phyloP scores from a whole-genome alignment of 2,797 vertebrate species.

The Poeciliopsis gracilis region DNA sequence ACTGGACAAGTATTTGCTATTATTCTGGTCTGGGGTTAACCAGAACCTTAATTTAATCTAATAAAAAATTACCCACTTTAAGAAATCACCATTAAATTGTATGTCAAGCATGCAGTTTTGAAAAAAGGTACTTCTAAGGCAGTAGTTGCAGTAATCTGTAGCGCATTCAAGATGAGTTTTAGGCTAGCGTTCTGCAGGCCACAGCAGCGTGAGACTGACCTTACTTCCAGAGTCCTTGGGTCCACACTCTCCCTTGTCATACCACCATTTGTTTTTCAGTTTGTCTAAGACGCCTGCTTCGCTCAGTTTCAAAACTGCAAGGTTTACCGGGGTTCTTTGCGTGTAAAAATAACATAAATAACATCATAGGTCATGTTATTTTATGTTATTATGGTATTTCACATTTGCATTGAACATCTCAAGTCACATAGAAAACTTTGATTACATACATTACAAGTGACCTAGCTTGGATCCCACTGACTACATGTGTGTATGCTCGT shows the following conservation, averaged over 20 bases:
- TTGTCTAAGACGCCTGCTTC: conserved; percentile 99
- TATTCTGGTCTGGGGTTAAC: conserved; percentile 24
- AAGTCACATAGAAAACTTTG: conserved; percentile 66
- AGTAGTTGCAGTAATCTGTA: conserved; percentile 75
- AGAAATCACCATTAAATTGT: conserved; percentile 22
- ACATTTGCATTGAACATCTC: conserved; percentile 84
- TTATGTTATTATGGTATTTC: conserved; percentile 99
- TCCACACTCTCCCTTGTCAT: conserved; percentile 99
- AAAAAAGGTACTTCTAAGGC: conserved; percentile 45
- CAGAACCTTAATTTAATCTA: conserved; percentile 25
- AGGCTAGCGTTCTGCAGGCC: conserved; percentile 74
- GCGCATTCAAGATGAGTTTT: conserved; percentile 71
- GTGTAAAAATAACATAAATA: conserved; percentile 99
- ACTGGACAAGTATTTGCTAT: conserved; percentile 43
- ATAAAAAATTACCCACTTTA: conserved; percentile 22
- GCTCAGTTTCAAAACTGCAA: conserved; percentile 99
- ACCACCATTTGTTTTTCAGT: conserved; percentile 99
- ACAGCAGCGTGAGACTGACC: conserved; percentile 92
- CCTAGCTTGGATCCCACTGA: conserved; percentile 93
- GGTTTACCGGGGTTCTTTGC: conserved; percentile 99
- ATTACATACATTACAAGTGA: conserved; percentile 84
- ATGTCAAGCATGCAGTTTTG: conserved; percentile 30
- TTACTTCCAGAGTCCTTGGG: conserved; percentile 99
- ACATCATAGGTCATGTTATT: conserved; percentile 99
- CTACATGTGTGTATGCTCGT: conserved; percentile 88